Evolutionary conservation across 2,888 invertebrate species (phyloP), one percentile per base, ranked within the genome.

Genomic region (Dasysyrphus albostriatus): DNA sequence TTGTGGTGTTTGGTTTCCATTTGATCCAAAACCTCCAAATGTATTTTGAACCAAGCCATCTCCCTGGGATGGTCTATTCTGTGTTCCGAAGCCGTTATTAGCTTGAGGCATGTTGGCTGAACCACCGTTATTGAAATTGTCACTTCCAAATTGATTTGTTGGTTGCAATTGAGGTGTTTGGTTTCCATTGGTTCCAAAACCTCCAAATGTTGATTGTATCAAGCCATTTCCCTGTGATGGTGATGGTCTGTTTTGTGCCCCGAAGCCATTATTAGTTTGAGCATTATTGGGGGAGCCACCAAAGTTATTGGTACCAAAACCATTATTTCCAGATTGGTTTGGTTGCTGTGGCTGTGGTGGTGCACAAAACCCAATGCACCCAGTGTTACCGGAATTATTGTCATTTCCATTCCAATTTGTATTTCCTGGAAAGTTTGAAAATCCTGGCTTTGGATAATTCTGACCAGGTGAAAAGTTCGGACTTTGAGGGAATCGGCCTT

Each of bases 371-470:
- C 67, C 74, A 42, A 49, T 44, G 16, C 74, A 69, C 1, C 72
- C 65, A 7, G 7, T 7, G n/a, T 49, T 34, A 8, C 51, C 61
- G 37, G 16, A 6, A n/a, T 56, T 70, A 10, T 61, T 44, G n/a
- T 9, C 9, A 32, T 72, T 59, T 37, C 14, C 16, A 32, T 83
- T 77, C 56, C 24, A 32, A 51, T 82, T 58, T 3, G 34, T 19
- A 5, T 70, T 63, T 14, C 44, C 72, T 3, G 73, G 54, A n/a
- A 24, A 54, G 37, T 59, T 59, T 14, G 75, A 70, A 12, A 51
- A 9, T 67, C 74, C 63, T 39, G 76, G 81, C 29, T 76, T 47
- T 67, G 47, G 82, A 76, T 61, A 72, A 12, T 49, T 44, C 16
- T 47, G 84, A 5, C 51, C 51, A 5, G 1, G 3, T 24, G 79